Percentiles rank a stretch among this genome's conserved stretches.
Conservation (phyloP, 2,113 vertebrate genomes). For the Oreotragus oreotragus region DNA sequence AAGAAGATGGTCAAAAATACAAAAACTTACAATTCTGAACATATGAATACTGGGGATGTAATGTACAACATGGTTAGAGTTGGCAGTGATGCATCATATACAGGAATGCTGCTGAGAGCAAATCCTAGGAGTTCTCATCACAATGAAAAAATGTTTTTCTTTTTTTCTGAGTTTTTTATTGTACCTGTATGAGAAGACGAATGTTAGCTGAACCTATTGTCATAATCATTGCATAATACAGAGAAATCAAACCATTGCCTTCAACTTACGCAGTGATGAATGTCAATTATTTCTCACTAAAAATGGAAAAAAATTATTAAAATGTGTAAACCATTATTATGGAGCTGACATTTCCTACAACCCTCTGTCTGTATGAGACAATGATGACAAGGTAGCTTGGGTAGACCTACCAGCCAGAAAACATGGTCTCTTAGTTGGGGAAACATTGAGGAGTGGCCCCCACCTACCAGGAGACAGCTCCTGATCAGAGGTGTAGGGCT, state of each 20-base stretch:
- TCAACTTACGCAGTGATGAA: no score
- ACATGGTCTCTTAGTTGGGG: neutral
- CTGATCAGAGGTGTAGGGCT: neutral
- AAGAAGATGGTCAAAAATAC: neutral
- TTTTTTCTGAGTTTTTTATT: neutral
- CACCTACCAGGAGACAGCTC: neutral
- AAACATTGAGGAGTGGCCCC: neutral
- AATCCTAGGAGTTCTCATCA: neutral
- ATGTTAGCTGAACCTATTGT: no score
- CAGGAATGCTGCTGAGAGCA: neutral
- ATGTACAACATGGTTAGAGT: neutral
- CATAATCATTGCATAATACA: no score
- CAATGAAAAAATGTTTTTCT: neutral
- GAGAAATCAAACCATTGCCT: no score
- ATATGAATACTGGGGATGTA: neutral
- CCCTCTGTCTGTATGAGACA: no score
- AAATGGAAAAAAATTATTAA: no score
- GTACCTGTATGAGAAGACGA: no score
- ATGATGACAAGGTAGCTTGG: no score
- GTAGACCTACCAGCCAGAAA: neutral
- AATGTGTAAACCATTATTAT: no score
- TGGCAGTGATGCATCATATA: neutral
- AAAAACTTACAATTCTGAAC: neutral
- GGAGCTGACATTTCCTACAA: no score
- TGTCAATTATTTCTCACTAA: no score